Evolutionary conservation across 64 coral and sea anemone species (phyloP).

Genomic region (Montipora efflorescens): DNA sequence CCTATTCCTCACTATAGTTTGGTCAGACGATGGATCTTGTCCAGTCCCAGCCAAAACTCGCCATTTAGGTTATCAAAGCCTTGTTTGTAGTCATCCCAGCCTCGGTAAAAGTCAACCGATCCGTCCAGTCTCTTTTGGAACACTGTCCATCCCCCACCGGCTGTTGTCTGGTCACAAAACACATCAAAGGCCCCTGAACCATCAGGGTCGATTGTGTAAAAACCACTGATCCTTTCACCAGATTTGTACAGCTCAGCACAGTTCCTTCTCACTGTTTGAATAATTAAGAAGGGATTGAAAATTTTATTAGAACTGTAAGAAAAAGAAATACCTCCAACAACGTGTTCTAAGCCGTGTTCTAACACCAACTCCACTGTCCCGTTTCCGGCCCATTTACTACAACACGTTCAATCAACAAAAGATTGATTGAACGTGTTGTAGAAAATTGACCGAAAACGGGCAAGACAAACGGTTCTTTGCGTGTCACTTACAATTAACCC

Average conservation of each 20-base stretch:
- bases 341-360: no score
- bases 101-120: slow-evolving; percentile 56
- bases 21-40: neutral
- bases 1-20: neutral
- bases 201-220: slow-evolving; percentile 60
- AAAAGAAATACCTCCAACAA: no score
- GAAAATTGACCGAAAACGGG: no score
- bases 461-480: no score
- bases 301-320: no score
- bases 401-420: no score
- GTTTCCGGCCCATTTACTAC: no score
- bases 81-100: slow-evolving; percentile 53
- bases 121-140: slow-evolving; percentile 64
- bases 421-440: no score
- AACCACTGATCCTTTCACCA: slow-evolving; percentile 5
- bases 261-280: neutral
- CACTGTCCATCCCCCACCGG: slow-evolving; percentile 72
- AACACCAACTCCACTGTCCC: no score
- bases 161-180: slow-evolving; percentile 65
- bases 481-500: no score
- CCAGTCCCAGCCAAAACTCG: no score
- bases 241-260: slow-evolving; percentile 50
- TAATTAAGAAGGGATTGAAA: no score
- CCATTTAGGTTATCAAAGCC: neutral
- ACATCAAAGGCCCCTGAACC: slow-evolving; percentile 56